phyloP scores from a whole-genome alignment of 2,797 vertebrate genomes.

The Mycteria americana region DNA sequence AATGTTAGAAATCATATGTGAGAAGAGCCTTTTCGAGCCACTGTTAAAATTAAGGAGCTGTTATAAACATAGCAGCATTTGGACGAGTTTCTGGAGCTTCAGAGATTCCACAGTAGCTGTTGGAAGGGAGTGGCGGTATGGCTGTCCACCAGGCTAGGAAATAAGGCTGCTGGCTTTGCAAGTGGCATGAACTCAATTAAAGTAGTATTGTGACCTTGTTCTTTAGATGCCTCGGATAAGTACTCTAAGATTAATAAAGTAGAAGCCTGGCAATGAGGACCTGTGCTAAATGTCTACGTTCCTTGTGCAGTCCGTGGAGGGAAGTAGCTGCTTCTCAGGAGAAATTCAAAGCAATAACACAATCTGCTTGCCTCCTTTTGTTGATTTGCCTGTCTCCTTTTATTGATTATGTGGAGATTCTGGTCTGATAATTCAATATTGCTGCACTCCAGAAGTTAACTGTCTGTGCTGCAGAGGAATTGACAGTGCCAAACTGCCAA shows the following conservation, averaged over 20 bases:
- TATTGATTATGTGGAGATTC: neutral
- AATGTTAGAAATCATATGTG: neutral
- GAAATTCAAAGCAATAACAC: neutral
- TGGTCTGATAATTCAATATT: neutral
- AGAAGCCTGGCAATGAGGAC: neutral
- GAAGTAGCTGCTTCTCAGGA: neutral
- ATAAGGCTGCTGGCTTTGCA: neutral
- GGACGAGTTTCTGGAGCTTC: neutral
- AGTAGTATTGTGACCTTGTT: neutral
- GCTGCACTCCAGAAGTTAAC: neutral
- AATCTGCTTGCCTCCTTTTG: neutral
- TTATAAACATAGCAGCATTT: neutral
- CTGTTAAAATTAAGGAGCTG: neutral
- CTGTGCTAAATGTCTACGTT: neutral
- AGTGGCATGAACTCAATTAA: neutral
- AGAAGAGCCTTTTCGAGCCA: neutral
- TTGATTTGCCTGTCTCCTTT: neutral
- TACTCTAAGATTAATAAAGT: neutral
- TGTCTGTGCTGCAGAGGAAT: neutral
- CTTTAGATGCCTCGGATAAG: neutral
- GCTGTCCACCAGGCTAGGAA: neutral
- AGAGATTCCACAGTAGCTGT: neutral
- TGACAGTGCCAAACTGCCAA: neutral
- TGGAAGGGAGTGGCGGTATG: neutral
- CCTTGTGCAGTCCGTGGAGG: neutral